Base-by-base conservation (phyloP, 2,888 invertebrate genomes). In the Pterostichus niger region DNA sequence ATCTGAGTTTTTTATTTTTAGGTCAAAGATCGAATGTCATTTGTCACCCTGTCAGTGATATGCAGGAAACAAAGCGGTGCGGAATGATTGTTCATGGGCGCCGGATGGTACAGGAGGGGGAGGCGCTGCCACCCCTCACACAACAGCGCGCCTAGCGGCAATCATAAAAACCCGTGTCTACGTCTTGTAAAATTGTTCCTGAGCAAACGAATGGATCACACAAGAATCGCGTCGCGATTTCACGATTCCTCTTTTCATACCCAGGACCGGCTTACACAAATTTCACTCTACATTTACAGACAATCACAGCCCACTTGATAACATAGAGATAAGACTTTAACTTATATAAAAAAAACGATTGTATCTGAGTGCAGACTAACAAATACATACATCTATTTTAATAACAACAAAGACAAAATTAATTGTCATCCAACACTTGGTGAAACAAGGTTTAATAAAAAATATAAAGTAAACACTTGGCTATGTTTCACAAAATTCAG, bases 1-100 rank as follows among this genome's bases (percentile, higher is more conserved):
- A 56, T 56, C 9, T 13, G 54, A 17, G 56, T 24, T 11, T 61
- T 79, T 79, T 79, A 64, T 79, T 79, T 79, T 68, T 68, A 64
- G 79, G 68, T 64, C 64, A 64, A 49, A 79, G 49, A 79, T 64
- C 68, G 79, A 76, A 64, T 79, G 79, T 46, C 79, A 68, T 79
- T 79, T 79, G 79, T 79, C 79, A 68, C 13, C 13, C 79, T 79
- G 79, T 79, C 68, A 79, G 49, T 52, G 52, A 56, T 76, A 52
- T 76, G 56, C n/a, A 49, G 24, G 73, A 73, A 73, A 49, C 73
- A 73, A 73, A 49, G 56, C 15, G n/a, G 10, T 6, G 54, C 40
- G n/a, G 75, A 52, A 49, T 75, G 75, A 75, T 75, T 75, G 76
- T 76, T 52, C 56, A 56, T 56, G 13, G 56, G 24, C 56, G 56